phyloP scores from a whole-genome alignment of 2,113 vertebrate species.

The Engystomops pustulosus region DNA sequence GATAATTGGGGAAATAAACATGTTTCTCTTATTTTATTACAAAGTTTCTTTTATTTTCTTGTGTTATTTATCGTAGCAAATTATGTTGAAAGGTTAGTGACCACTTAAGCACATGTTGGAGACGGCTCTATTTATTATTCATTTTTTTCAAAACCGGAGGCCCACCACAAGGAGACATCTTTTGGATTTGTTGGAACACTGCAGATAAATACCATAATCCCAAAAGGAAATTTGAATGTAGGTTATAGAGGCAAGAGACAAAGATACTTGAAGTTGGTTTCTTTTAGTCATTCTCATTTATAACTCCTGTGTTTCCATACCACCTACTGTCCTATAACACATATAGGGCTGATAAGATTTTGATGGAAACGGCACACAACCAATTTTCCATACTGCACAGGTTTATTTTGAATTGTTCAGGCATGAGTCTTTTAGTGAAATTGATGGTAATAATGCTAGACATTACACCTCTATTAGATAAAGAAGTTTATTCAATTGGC shows the following conservation, averaged over 20 bases:
- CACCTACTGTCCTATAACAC: background rate
- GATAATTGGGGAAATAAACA: no score
- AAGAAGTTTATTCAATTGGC: background rate
- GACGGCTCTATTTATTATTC: no score
- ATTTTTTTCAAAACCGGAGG: no score
- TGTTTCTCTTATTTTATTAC: no score
- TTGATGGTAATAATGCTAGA: background rate
- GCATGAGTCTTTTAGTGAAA: background rate
- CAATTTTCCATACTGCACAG: background rate
- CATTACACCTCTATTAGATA: conserved; percentile 1
- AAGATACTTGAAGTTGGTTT: background rate
- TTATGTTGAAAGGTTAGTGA: no score
- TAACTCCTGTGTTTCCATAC: conserved; percentile 1
- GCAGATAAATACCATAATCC: background rate
- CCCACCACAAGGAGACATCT: background rate
- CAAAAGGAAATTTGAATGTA: background rate
- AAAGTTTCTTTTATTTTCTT: no score
- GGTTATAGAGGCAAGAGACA: background rate
- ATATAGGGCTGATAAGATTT: background rate
- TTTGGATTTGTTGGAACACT: background rate
- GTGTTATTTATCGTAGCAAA: no score
- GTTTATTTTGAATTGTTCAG: background rate
- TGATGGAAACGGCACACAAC: background rate
- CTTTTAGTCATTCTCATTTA: background rate
- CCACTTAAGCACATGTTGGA: no score